Base-by-base conservation (phyloP, 2,888 invertebrate species). In the Zaprionus obscuricornis region DNA sequence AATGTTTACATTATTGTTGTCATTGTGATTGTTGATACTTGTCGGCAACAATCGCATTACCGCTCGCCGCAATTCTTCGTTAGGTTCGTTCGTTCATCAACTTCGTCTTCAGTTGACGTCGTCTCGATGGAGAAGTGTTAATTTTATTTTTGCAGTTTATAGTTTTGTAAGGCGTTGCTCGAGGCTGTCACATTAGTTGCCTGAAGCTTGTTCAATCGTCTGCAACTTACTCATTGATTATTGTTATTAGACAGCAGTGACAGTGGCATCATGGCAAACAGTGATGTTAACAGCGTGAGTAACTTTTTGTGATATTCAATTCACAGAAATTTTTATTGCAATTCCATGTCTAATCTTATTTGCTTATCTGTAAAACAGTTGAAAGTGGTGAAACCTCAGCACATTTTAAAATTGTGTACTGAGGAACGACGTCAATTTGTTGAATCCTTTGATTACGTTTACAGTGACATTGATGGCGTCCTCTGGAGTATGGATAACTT, bases 401-500 rank as follows among this genome's bases (percentile, higher is more conserved):
- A 90, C 26, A 87, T 90, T 36, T 56, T 90, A 4, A 54, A 77
- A 1, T 46, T 90, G 24, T 74, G 45, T 11, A 39, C 50, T 1
- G 87, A 88, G 6, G 88, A 91, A 68, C 83, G 89, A 40, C 64
- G 63, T 3, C 54, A 70, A 37, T 91, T 91, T 63, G 20, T 93
- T 1, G 83, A 91, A 22, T 91, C 91, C 5, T 91, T 93, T 64
- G 93, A 93, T 73, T 90, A 89, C 42, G 91, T 93, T 33, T 87
- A 93, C 51, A 92, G 92, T 13, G 93, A 93, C 76, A 92, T 93
- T 78, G 93, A 93, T 88, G 93, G 92, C 43, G 92, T 92, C 0
- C 42, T 92, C 6, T 92, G 91, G 90, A 73, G 69, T 31, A 0
- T 87, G 20, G 59, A 78, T 0, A 55, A 76, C 0, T 76, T 85